phyloP scores from a whole-genome alignment of 1,140 invertebrate species.

The Eriocheir sinensis region DNA sequence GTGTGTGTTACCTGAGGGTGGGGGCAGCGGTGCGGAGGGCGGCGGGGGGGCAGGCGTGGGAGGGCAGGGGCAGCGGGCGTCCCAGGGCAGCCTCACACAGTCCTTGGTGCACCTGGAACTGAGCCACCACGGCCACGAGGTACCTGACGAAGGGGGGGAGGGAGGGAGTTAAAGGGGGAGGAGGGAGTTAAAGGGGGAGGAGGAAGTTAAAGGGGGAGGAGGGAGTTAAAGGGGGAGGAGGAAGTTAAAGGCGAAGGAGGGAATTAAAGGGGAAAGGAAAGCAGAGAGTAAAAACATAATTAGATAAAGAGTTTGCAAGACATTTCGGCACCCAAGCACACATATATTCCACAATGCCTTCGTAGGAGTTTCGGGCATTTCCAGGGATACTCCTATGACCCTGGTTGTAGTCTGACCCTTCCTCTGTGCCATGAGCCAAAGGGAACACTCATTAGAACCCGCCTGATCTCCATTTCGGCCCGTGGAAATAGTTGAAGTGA shows the following conservation, averaged over 20 bases:
- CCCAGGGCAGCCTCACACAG: constrained; percentile 36
- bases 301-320: too few species aligned
- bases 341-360: too few species aligned
- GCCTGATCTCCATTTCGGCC: too few species aligned
- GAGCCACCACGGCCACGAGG: constrained; percentile 59
- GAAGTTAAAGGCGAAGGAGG: not conserved
- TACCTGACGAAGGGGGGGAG: constrained; percentile 31
- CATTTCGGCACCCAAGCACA: too few species aligned
- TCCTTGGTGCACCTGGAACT: constrained; percentile 52
- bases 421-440: too few species aligned
- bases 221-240: not conserved
- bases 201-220: not conserved
- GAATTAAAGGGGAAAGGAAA: not conserved
- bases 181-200: not conserved
- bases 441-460: too few species aligned
- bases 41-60: constrained; percentile 38
- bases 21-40: not conserved
- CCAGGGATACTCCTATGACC: too few species aligned
- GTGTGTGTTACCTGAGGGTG: constrained; percentile 47
- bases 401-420: too few species aligned
- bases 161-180: too few species aligned
- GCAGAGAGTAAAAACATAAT: too few species aligned
- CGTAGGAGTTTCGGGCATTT: too few species aligned
- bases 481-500: too few species aligned
- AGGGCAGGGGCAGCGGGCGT: not conserved